Conservation (phyloP, 2,888 invertebrate genomes). For the Plagiodera versicolora region DNA sequence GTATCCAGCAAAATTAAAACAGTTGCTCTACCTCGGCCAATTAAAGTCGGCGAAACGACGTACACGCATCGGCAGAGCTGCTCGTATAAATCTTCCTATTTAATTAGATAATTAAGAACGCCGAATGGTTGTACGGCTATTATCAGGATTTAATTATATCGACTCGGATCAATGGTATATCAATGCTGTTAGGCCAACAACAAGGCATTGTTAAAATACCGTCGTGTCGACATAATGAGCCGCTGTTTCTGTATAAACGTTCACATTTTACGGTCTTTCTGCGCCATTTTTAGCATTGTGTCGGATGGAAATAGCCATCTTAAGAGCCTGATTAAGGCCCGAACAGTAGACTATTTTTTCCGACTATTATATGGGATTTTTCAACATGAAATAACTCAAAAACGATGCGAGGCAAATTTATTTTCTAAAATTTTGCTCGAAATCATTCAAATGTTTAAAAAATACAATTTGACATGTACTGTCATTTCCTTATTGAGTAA, state of each 20-base stretch:
- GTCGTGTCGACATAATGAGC: constrained; percentile 50
- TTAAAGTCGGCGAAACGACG: constrained; percentile 11
- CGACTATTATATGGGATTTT: too few species aligned
- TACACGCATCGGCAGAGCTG: constrained; percentile 3
- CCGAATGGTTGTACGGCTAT: constrained; percentile 28
- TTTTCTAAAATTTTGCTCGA: too few species aligned
- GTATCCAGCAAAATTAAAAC: not conserved
- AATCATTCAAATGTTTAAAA: too few species aligned
- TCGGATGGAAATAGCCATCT: constrained; percentile 42
- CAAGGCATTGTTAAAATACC: constrained; percentile 52
- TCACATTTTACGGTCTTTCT: constrained; percentile 48
- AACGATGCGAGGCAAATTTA: too few species aligned
- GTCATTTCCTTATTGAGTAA: too few species aligned
- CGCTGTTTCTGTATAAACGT: constrained; percentile 46
- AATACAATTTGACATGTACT: too few species aligned
- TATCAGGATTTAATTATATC: constrained; percentile 37
- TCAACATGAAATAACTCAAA: too few species aligned
- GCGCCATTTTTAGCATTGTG: constrained; percentile 52
- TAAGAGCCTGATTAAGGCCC: constrained; percentile 45
- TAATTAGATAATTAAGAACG: constrained; percentile 35
- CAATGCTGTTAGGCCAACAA: constrained; percentile 44
- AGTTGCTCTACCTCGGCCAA: constrained; percentile 10
- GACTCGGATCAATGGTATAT: constrained; percentile 45
- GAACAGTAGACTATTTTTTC: too few species aligned
- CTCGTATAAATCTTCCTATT: constrained; percentile 26